Evolutionary conservation across 2,797 vertebrate genomes (phyloP).

Genomic region (Helarctos malayanus): DNA sequence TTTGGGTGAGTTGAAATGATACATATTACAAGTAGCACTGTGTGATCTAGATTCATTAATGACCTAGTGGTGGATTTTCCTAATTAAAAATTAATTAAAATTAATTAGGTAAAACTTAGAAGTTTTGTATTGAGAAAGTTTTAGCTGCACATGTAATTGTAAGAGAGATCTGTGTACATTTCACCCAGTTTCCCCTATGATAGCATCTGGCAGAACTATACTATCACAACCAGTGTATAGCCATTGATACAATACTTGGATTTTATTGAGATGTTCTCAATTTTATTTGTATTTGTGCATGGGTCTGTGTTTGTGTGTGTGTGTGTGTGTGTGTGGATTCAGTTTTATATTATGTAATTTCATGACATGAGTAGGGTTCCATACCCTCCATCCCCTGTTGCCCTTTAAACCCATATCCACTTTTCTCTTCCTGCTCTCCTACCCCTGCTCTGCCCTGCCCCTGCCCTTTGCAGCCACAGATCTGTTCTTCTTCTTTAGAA

Average conservation of each 20-base stretch:
- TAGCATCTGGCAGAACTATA: not conserved
- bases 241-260: not conserved
- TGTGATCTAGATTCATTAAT: constrained; percentile 8
- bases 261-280: not conserved
- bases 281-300: not conserved
- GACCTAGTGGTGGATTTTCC: not conserved
- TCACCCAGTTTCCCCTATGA: not conserved
- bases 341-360: not conserved
- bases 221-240: not conserved
- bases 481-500: not conserved
- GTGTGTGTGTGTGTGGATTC: not conserved
- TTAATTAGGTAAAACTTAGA: not conserved
- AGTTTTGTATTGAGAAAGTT: constrained; percentile 16
- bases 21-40: not conserved
- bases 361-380: not conserved
- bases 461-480: not conserved
- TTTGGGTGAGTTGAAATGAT: constrained; percentile 82
- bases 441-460: not conserved
- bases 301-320: not conserved
- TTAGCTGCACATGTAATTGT: not conserved
- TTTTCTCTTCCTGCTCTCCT: not conserved
- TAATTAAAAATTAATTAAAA: not conserved
- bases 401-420: not conserved
- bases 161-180: not conserved
- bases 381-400: not conserved